These are phyloP conservation scores for Cepaea nemoralis DNA, from an alignment of 1,140 invertebrate species.

Conservation along the genomic window DNA sequence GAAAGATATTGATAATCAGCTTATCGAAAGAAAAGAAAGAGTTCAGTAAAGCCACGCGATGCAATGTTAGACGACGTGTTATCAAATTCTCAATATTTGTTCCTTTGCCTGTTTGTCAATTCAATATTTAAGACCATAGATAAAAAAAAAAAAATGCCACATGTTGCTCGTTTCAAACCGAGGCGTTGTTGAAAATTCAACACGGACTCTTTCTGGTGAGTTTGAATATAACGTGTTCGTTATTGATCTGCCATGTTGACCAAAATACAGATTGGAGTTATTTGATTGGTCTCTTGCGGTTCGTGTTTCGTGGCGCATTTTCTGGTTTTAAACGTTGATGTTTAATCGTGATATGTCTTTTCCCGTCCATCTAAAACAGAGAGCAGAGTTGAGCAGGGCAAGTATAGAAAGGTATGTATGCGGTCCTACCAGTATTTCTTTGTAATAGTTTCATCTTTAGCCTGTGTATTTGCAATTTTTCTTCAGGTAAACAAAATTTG, in stretches of 20 bases:
- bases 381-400: background rate
- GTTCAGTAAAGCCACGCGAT: no score
- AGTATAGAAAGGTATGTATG: no score
- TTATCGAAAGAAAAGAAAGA: no score
- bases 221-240: slow-evolving; percentile 1
- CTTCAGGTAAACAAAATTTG: no score
- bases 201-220: background rate
- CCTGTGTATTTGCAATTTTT: no score
- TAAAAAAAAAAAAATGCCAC: background rate
- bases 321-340: slow-evolving; percentile 27
- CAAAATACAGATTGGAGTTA: background rate
- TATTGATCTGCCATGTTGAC: slow-evolving; percentile 36
- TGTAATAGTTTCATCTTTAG: no score
- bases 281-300: slow-evolving; percentile 15
- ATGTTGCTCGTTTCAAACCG: background rate
- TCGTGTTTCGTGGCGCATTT: slow-evolving; percentile 10
- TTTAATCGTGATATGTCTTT: background rate
- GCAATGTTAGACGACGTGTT: no score
- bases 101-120: no score
- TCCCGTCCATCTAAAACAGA: background rate
- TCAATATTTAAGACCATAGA: background rate
- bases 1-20: no score
- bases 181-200: background rate
- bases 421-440: no score
- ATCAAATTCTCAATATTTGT: no score